phyloP scores from a whole-genome alignment of 2,113 vertebrate genomes.

The pig (Sus scrofa) region T2T-Sscrofa CM000812.6:201307501-201308000 shows the following conservation, averaged over 20 bases:
- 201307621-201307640: not conserved
- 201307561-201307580: slow-evolving; percentile 16
- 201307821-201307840: not conserved
- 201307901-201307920: not conserved
- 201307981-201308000: slow-evolving; percentile 12
- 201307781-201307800: not conserved
- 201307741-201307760: not conserved
- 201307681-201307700: slow-evolving; percentile 16
- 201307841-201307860: not conserved
- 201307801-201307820: not conserved
- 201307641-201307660: not conserved
- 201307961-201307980: not conserved
- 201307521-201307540: not conserved
- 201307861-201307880: not conserved
- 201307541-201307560: slow-evolving; percentile 21
- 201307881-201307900: not conserved
- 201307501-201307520: not conserved
- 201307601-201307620: not conserved
- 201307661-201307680: not conserved
- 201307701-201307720: not conserved
- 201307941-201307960: slow-evolving; percentile 8
- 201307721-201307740: not conserved
- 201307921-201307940: not conserved
- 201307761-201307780: slow-evolving; percentile 46
- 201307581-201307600: not conserved